Evolutionary conservation across 2,888 invertebrate genomes (phyloP).

Genomic region (Nephrotoma flavescens): DNA sequence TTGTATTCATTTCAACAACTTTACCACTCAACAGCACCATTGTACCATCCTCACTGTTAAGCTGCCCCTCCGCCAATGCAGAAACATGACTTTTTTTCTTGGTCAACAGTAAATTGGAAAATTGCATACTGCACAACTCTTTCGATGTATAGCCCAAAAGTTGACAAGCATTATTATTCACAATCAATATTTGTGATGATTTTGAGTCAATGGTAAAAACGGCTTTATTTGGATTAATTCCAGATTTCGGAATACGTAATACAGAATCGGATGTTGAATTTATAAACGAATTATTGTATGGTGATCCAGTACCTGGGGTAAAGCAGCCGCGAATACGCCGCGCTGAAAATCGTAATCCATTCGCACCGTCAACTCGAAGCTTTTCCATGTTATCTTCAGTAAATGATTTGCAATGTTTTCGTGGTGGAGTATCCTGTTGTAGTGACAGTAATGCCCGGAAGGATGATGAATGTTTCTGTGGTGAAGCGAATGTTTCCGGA

Average conservation of each 20-base stretch:
- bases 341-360: slow-evolving; percentile 38
- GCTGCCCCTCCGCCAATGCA: slow-evolving; percentile 36
- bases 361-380: slow-evolving; percentile 36
- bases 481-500: slow-evolving; percentile 18
- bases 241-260: slow-evolving; percentile 32
- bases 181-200: slow-evolving; percentile 49
- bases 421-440: neutral
- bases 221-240: slow-evolving; percentile 50
- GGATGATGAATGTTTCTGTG: neutral
- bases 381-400: neutral
- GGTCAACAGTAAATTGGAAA: slow-evolving; percentile 37
- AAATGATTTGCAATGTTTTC: neutral
- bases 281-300: slow-evolving; percentile 15
- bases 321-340: slow-evolving; percentile 25
- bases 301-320: slow-evolving; percentile 27
- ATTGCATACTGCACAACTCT: slow-evolving; percentile 35
- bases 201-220: slow-evolving; percentile 50
- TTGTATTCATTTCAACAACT: slow-evolving; percentile 44
- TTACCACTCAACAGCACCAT: slow-evolving; percentile 45
- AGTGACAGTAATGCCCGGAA: neutral
- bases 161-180: slow-evolving; percentile 50
- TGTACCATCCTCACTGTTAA: slow-evolving; percentile 39
- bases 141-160: slow-evolving; percentile 40
- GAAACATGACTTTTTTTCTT: slow-evolving; percentile 36
- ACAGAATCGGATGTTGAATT: slow-evolving; percentile 30